phyloP scores from a whole-genome alignment of 2,797 vertebrate species.

The Sciurus vulgaris region DNA sequence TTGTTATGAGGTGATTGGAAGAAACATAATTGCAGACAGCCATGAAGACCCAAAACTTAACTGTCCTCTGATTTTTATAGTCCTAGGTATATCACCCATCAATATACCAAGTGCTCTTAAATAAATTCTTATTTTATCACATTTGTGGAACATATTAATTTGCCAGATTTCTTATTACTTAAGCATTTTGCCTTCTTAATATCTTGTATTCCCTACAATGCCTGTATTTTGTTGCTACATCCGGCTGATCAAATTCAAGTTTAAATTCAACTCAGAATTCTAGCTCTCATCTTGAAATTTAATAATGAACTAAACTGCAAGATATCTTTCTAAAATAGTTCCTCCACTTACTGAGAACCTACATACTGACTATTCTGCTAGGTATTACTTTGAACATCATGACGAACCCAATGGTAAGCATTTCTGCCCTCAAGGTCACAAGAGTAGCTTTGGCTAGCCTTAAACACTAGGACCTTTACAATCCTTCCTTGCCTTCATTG shows the following conservation, averaged over 20 bases:
- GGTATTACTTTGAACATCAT: neutral
- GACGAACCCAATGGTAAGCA: neutral
- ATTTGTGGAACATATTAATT: neutral
- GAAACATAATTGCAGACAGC: neutral
- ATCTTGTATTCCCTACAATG: neutral
- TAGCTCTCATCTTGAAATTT: slow-evolving; percentile 13
- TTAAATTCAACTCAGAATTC: slow-evolving; percentile 10
- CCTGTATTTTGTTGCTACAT: neutral
- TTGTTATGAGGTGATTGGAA: neutral
- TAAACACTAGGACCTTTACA: neutral
- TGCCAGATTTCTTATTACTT: neutral
- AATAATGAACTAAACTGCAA: neutral
- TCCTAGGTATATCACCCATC: neutral
- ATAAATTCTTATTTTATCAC: neutral
- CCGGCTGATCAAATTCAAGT: slow-evolving; percentile 7
- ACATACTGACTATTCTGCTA: neutral
- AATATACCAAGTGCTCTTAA: neutral
- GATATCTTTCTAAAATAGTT: slow-evolving; percentile 51
- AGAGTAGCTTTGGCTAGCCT: neutral
- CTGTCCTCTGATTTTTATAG: neutral
- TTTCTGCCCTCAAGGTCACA: neutral
- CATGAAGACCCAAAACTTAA: neutral
- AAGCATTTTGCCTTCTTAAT: neutral
- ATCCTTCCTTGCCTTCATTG: neutral
- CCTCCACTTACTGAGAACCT: slow-evolving; percentile 12